Evolutionary conservation across 1,140 invertebrate species (phyloP).

Genomic region (Telenomus remus): DNA sequence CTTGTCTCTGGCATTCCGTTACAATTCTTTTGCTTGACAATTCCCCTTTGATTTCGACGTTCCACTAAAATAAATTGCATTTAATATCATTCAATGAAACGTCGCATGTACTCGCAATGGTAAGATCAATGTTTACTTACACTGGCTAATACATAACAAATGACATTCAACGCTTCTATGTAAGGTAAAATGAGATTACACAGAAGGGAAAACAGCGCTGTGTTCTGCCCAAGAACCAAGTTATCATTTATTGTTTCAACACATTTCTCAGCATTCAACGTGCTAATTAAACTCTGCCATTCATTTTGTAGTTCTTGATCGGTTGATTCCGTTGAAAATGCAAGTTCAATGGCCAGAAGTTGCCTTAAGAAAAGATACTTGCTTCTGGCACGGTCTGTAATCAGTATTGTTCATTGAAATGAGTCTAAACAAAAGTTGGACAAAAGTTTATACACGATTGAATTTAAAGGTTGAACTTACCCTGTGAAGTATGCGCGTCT

Average conservation of each 20-base stretch:
- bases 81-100: slow-evolving; percentile 6
- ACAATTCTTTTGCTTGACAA: slow-evolving; percentile 60
- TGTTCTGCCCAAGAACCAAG: slow-evolving; percentile 68
- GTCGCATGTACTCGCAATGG: background rate
- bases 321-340: slow-evolving; percentile 65
- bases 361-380: slow-evolving; percentile 74
- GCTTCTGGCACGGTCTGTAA: slow-evolving; percentile 72
- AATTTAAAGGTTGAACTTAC: slow-evolving; percentile 55
- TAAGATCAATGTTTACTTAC: slow-evolving; percentile 60
- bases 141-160: slow-evolving; percentile 67
- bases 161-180: slow-evolving; percentile 70
- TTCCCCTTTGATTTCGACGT: slow-evolving; percentile 46
- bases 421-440: no score
- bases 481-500: slow-evolving; percentile 60
- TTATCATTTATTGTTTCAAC: slow-evolving; percentile 56
- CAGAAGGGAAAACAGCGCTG: slow-evolving; percentile 72
- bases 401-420: slow-evolving; percentile 40
- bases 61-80: slow-evolving; percentile 65
- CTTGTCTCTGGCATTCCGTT: slow-evolving; percentile 65
- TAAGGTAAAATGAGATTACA: slow-evolving; percentile 75
- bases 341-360: slow-evolving; percentile 78
- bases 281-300: slow-evolving; percentile 73
- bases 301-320: slow-evolving; percentile 71
- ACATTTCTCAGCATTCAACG: slow-evolving; percentile 72
- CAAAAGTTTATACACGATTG: no score